phyloP scores from a whole-genome alignment of 2,113 vertebrate genomes.

The Ranitomeya imitator region DNA sequence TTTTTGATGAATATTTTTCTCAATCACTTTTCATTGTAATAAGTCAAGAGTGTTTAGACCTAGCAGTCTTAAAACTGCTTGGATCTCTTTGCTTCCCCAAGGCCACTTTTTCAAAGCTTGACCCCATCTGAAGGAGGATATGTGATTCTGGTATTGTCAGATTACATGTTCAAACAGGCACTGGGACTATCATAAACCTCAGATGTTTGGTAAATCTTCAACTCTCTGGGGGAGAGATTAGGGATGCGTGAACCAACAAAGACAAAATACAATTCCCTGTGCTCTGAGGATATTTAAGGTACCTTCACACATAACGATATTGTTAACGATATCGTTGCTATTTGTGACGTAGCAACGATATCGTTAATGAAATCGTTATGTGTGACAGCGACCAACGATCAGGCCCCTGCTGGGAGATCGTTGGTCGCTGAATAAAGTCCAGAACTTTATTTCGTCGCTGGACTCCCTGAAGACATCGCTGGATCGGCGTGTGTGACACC shows the following conservation, averaged over 20 bases:
- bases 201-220: conserved; percentile 53
- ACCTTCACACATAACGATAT: too few relatives aligned
- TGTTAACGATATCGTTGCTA: too few relatives aligned
- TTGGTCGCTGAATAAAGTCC: too few relatives aligned
- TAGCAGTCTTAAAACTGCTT: not conserved
- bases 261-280: conserved; percentile 39
- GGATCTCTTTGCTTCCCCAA: conserved; percentile 29
- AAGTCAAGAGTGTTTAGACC: conserved; percentile 28
- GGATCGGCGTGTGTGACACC: too few relatives aligned
- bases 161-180: conserved; percentile 46
- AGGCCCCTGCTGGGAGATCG: too few relatives aligned
- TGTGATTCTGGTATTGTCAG: conserved; percentile 48
- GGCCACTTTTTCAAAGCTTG: conserved; percentile 30
- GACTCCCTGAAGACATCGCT: too few relatives aligned
- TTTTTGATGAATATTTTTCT: not conserved
- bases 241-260: conserved; percentile 22
- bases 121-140: conserved; percentile 29
- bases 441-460: too few relatives aligned
- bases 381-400: too few relatives aligned
- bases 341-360: too few relatives aligned
- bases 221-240: conserved; percentile 40
- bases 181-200: conserved; percentile 44
- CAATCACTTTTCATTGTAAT: not conserved
- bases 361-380: too few relatives aligned
- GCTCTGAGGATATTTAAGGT: conserved; percentile 13